Conservation (phyloP, 1,140 invertebrate genomes). For the Trypoxylus dichotomus region DNA sequence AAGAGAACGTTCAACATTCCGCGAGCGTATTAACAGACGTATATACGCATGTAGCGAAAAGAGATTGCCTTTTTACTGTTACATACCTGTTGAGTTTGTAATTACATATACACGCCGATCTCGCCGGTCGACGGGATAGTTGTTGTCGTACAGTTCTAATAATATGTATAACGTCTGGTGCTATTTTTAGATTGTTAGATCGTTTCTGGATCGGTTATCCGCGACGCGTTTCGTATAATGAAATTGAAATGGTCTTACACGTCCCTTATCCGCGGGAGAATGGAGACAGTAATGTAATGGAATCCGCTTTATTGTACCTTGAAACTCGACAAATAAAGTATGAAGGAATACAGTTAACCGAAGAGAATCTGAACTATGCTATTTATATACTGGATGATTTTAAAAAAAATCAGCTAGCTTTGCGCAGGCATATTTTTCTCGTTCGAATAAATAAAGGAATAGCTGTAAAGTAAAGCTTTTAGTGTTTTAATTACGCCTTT, state of each 20-base stretch:
- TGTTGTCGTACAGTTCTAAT: background rate
- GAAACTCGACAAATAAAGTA: background rate
- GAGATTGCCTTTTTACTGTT: background rate
- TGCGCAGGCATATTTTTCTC: no score
- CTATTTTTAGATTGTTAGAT: background rate
- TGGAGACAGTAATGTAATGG: background rate
- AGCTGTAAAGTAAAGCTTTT: no score
- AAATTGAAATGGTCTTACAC: background rate
- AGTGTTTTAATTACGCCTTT: no score
- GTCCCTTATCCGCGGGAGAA: background rate
- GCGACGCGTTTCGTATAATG: background rate
- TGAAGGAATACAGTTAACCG: background rate
- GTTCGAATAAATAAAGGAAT: no score
- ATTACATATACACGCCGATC: background rate
- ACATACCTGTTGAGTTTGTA: background rate
- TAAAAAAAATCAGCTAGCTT: no score
- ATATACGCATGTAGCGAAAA: no score
- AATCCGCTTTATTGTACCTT: background rate
- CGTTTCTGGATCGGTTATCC: background rate
- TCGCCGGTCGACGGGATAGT: no score
- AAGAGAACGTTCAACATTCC: no score
- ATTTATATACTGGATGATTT: no score
- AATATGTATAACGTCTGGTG: conserved; percentile 6
- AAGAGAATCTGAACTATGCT: background rate
- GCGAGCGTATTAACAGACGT: no score